Evolutionary conservation across 2,113 vertebrate genomes (phyloP), one percentile per base, ranked within the genome.

Genomic region (Cromileptes altivelis): DNA sequence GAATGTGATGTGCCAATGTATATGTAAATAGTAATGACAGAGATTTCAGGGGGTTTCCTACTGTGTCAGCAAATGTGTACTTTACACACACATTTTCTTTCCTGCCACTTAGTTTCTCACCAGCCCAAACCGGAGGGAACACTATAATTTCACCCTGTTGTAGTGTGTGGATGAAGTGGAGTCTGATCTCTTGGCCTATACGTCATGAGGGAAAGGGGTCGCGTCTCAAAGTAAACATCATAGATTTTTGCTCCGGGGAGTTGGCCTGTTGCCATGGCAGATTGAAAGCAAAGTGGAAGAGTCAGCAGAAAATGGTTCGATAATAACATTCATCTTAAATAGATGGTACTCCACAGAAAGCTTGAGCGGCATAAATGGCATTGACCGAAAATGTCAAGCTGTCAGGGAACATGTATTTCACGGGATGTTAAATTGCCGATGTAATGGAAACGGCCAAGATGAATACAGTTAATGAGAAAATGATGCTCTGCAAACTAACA

Each of bases 321-420:
- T 90, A 82, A 84, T 42, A 85, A 86, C 62, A 78, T 78, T 88
- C 67, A 90, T 91, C 75, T 61, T 74, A 91, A 90, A 88, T 85
- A 83, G 80, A 89, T 75, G 80, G 78, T 61, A 47, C 52, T 82
- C 62, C 68, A 57, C 53, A 80, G 82, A 82, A 80, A 71, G 75
- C 60, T 61, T 30, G 70, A 84, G 71, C 27, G 10, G 55, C 71
- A 77, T 68, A 85, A 83, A 85, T 58, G 68, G 74, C 67, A 82
- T 76, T 6, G 33, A 81, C 75, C 53, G 75, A 80, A 89, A 86
- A 92, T 87, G 80, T 86, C 81, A 86, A 78, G 75, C 84, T 80
- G 88, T 82, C 84, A 70, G 60, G 70, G 17, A 82, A 71, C 73
- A 86, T 76, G 77, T 58, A 75, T 89, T 90, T 88, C 80, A 85